Conservation (phyloP, 1,140 invertebrate genomes). For the Magallana ariakensis region DNA sequence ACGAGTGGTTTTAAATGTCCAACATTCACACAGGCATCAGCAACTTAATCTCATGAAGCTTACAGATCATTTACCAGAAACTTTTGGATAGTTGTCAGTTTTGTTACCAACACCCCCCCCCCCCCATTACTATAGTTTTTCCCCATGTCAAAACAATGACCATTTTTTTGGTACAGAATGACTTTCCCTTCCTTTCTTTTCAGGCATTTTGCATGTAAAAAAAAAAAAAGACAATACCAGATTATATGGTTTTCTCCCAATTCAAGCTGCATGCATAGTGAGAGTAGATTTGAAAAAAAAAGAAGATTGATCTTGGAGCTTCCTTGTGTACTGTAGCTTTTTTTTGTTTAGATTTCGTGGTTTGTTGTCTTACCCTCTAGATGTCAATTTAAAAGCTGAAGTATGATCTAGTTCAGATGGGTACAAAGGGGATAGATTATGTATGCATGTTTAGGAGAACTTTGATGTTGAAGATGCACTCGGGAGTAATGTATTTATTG, state of each 20-base stretch:
- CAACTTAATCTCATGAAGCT: background rate
- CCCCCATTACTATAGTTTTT: too few relatives aligned
- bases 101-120: background rate
- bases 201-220: background rate
- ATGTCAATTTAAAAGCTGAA: slow-evolving; percentile 7
- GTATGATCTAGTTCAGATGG: background rate
- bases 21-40: background rate
- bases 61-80: background rate
- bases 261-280: slow-evolving; percentile 5
- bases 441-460: background rate
- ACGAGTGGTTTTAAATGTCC: slow-evolving; percentile 15
- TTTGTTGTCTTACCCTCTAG: background rate
- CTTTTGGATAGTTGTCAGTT: slow-evolving; percentile 20
- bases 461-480: background rate
- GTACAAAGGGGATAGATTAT: background rate
- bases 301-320: too few relatives aligned
- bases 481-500: background rate
- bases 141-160: background rate
- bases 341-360: background rate
- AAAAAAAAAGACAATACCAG: background rate
- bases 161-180: slow-evolving; percentile 21
- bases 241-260: background rate
- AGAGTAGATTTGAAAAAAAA: too few relatives aligned
- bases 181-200: background rate
- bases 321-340: too few relatives aligned